A percentile compares a stretch with the other conserved stretches of the same genome.
Evolutionary conservation across 2,888 invertebrate genomes (phyloP).

Genomic region (Eumacrocentrus americanus): DNA sequence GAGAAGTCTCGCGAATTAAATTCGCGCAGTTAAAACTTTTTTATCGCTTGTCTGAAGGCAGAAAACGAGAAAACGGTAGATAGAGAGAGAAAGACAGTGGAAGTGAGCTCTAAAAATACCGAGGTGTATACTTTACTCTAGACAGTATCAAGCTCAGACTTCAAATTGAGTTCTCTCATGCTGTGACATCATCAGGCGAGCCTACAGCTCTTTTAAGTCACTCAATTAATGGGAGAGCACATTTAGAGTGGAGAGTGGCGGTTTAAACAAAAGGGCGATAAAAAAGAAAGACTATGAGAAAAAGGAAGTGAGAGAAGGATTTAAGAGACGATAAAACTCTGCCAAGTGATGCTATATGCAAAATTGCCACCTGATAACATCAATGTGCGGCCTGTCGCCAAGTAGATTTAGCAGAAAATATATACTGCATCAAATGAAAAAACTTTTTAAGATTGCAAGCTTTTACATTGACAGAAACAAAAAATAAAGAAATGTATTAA

Average conservation of each 20-base stretch:
- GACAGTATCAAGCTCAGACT: not conserved
- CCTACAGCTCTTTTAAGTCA: constrained; percentile 19
- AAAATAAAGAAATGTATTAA: not conserved
- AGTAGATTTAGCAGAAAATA: not conserved
- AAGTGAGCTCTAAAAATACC: constrained; percentile 9
- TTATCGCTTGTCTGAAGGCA: not conserved
- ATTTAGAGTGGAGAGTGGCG: constrained; percentile 8
- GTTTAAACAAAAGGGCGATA: not conserved
- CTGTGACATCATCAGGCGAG: not conserved
- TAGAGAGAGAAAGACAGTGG: not conserved
- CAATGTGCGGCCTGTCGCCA: not conserved
- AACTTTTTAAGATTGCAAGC: not conserved
- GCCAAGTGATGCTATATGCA: not conserved
- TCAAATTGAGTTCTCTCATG: constrained; percentile 20
- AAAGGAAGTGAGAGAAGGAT: not conserved
- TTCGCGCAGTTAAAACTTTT: constrained; percentile 1
- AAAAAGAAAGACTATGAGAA: constrained; percentile 2
- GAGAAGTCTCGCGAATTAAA: not conserved
- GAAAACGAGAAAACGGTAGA: not conserved
- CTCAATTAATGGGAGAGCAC: constrained; percentile 16
- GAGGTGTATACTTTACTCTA: not conserved
- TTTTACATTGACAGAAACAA: not conserved
- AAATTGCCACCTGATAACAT: not conserved
- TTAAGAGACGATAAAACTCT: not conserved
- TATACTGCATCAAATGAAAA: not conserved